These are phyloP conservation scores for Octomys mimax DNA, from an alignment of 2,797 vertebrate genomes.

Conservation along the genomic window DNA sequence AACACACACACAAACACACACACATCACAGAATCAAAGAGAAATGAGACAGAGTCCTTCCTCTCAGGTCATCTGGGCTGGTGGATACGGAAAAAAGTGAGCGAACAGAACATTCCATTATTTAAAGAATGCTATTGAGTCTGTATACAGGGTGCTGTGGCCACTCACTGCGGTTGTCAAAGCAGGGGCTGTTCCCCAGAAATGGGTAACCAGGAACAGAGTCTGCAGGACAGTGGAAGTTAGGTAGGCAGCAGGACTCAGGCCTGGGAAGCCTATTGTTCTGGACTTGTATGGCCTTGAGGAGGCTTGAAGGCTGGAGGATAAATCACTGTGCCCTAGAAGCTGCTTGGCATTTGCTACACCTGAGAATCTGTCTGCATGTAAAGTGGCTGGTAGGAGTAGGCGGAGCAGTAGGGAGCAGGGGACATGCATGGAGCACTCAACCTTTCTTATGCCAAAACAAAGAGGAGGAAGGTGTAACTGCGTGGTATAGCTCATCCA, in stretches of 20 bases:
- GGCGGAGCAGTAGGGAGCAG: neutral
- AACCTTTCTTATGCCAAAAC: neutral
- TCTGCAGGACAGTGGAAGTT: neutral
- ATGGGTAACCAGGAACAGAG: neutral
- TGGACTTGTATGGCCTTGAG: neutral
- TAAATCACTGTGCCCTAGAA: neutral
- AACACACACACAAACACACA: neutral
- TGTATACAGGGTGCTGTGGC: neutral
- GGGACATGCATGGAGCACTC: too few species aligned
- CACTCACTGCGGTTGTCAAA: neutral
- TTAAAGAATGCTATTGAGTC: neutral
- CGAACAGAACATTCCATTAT: neutral
- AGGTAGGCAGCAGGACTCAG: neutral
- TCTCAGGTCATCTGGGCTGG: neutral
- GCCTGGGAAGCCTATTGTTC: neutral
- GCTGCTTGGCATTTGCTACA: neutral
- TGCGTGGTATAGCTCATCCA: rapidly evolving
- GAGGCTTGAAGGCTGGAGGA: neutral
- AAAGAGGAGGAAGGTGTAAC: neutral
- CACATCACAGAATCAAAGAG: neutral
- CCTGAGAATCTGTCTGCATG: neutral
- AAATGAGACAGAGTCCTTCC: neutral
- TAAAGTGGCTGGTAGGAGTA: neutral
- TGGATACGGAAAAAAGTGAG: neutral
- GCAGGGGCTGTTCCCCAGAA: neutral